phyloP scores from a whole-genome alignment of 2,113 vertebrate species.

The Pteropus alecto region DNA sequence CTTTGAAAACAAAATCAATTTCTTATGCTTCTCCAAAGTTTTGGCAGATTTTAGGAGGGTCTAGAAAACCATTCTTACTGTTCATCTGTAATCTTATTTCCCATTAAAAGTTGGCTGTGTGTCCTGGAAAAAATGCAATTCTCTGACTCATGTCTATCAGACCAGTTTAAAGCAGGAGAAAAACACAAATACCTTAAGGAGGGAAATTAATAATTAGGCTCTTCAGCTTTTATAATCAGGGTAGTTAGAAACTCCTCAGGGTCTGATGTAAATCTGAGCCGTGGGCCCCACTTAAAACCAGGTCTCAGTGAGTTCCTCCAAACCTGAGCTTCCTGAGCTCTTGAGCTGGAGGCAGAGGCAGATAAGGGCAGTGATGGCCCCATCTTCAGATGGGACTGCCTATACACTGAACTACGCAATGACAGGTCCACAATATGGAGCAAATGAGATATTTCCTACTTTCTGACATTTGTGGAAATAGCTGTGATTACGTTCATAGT shows the following conservation, averaged over 20 bases:
- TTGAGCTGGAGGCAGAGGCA: neutral
- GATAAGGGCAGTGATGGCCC: neutral
- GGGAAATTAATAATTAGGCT: neutral
- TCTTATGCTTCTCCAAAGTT: neutral
- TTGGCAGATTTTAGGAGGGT: neutral
- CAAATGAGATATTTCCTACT: neutral
- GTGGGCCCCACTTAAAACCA: neutral
- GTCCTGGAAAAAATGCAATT: neutral
- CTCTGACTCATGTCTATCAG: neutral
- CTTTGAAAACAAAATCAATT: neutral
- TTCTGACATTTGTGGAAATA: neutral
- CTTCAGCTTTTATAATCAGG: neutral
- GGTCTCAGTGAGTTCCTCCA: neutral
- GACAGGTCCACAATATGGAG: neutral
- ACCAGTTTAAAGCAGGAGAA: neutral
- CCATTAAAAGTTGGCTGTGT: neutral
- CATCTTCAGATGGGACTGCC: neutral
- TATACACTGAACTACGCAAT: neutral
- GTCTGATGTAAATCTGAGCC: neutral
- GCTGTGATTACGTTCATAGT: neutral
- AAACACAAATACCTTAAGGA: neutral
- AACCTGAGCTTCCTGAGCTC: neutral
- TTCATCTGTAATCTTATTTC: neutral
- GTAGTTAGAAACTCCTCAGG: neutral
- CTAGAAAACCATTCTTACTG: neutral